Percentiles rank a stretch among this genome's conserved stretches.
phyloP scores from a whole-genome alignment of 2,113 vertebrate species.

The Uria lomvia region DNA sequence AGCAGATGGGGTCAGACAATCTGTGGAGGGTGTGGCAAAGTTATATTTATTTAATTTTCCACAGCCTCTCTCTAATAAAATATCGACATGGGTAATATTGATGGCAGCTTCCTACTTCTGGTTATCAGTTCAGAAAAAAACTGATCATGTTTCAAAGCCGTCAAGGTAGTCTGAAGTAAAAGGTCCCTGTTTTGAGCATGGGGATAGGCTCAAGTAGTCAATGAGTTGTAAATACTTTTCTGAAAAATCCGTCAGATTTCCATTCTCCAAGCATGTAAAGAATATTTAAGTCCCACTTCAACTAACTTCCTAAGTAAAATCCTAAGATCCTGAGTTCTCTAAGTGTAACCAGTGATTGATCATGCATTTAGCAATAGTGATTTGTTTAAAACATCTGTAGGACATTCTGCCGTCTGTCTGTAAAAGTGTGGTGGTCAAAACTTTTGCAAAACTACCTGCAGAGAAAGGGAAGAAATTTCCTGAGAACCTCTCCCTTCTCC shows the following conservation, averaged over 20 bases:
- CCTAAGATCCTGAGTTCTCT: background rate
- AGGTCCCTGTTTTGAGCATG: background rate
- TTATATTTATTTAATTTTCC: background rate
- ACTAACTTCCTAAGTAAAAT: background rate
- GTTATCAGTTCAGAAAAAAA: background rate
- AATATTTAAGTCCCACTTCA: background rate
- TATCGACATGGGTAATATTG: background rate
- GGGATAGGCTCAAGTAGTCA: background rate
- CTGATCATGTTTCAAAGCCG: background rate
- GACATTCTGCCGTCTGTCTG: background rate
- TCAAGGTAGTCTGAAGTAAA: background rate
- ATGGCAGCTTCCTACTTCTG: background rate
- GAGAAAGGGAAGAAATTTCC: background rate
- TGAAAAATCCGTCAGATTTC: background rate
- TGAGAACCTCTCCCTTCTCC: background rate
- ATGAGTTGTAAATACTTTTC: background rate
- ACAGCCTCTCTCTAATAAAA: background rate
- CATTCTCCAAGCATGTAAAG: background rate
- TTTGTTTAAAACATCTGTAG: background rate
- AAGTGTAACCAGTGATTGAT: background rate
- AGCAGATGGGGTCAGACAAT: background rate
- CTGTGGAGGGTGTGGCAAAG: background rate
- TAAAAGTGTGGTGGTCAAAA: background rate
- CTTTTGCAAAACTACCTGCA: background rate
- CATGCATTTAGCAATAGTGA: background rate